Evolutionary conservation across 2,113 vertebrate species (phyloP).

Genomic region (Motacilla tschutschensis): DNA sequence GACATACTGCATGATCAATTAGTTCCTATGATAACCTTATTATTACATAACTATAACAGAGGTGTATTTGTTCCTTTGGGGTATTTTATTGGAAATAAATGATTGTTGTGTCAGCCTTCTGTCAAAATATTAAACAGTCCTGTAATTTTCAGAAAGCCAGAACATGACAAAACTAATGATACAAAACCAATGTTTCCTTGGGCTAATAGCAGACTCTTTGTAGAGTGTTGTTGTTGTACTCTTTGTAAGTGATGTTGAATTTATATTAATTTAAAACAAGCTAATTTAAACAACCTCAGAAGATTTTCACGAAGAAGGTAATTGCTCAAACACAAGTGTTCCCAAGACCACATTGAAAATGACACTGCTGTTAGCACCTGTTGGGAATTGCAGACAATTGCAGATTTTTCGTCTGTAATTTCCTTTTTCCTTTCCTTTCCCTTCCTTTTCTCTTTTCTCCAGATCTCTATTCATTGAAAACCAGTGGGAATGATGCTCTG

Average conservation of each 20-base stretch:
- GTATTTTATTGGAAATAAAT: background rate
- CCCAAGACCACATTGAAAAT: background rate
- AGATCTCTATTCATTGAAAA: background rate
- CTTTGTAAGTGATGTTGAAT: background rate
- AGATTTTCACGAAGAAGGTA: background rate
- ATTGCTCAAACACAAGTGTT: background rate
- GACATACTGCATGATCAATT: background rate
- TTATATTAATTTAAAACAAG: constrained; percentile 6
- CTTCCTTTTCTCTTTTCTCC: background rate
- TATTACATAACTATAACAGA: background rate
- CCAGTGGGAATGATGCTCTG: background rate
- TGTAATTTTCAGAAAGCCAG: background rate
- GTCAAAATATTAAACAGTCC: constrained; percentile 19
- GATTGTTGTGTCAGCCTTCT: background rate
- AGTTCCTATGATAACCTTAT: constrained; percentile 31
- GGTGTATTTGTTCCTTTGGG: background rate
- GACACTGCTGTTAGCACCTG: background rate
- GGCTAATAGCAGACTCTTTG: background rate
- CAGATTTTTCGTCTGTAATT: background rate
- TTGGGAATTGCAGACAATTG: background rate
- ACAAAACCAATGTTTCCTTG: constrained; percentile 37
- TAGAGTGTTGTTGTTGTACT: background rate
- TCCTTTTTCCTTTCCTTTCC: background rate
- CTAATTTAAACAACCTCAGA: constrained; percentile 13
- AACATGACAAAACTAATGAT: background rate